Percentiles rank a stretch among this genome's conserved stretches.
These are phyloP conservation scores for Luehdorfia chinensis DNA, from an alignment of 1,140 invertebrate species.

Conservation along the genomic window DNA sequence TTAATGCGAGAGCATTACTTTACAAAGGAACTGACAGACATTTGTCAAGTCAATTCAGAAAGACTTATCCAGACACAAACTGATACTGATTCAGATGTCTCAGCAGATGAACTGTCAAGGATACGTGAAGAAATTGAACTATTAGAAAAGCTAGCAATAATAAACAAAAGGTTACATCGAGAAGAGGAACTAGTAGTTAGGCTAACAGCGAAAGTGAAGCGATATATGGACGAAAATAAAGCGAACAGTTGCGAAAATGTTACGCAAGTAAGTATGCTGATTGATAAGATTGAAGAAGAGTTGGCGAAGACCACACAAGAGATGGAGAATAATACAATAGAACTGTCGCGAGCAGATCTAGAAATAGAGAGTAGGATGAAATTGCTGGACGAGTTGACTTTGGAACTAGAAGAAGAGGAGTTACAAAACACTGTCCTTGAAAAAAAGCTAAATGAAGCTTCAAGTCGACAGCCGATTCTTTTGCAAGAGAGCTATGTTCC, in stretches of 20 bases:
- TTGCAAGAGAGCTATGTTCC: conserved; percentile 68
- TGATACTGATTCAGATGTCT: conserved; percentile 75
- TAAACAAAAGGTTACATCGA: conserved; percentile 84
- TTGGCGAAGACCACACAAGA: conserved; percentile 79
- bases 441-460: conserved; percentile 62
- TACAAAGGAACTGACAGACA: conserved; percentile 73
- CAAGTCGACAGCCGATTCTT: conserved; percentile 63
- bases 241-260: conserved; percentile 77
- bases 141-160: conserved; percentile 83
- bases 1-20: conserved; percentile 75
- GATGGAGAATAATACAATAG: conserved; percentile 79
- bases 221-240: conserved; percentile 80
- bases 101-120: conserved; percentile 70
- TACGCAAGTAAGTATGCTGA: conserved; percentile 68
- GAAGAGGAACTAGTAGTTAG: conserved; percentile 83
- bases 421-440: conserved; percentile 73
- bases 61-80: conserved; percentile 73
- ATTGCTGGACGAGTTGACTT: conserved; percentile 80
- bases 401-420: conserved; percentile 81
- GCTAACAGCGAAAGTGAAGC: conserved; percentile 81
- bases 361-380: conserved; percentile 80
- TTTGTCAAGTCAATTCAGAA: conserved; percentile 73
- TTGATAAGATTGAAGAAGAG: conserved; percentile 75
- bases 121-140: conserved; percentile 81
- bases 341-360: conserved; percentile 80